A percentile compares a stretch with the other conserved stretches of the same genome.
Evolutionary conservation across 30 jellyfish, hydroid and myxozoan genomes (phyloP).

Genomic region (Turritopsis dohrnii): DNA sequence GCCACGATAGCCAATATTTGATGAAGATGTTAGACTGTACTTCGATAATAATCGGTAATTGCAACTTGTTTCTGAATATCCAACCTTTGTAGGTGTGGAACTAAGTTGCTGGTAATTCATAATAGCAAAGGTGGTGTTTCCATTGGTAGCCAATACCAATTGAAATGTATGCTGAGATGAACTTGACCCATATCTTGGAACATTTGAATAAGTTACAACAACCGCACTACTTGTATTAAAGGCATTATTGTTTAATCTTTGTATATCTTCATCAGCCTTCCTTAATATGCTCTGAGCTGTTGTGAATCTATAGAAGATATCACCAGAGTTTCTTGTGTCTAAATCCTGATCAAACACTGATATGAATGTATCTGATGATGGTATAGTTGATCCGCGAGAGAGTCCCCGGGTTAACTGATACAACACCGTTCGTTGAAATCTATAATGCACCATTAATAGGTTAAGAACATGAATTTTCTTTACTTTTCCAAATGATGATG

Average conservation of each 20-base stretch:
- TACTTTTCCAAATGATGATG: not conserved
- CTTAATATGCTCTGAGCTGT: not conserved
- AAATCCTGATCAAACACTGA: not conserved
- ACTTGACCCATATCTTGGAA: not conserved
- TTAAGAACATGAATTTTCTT: no score
- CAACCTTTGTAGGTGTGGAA: not conserved
- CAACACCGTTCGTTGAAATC: not conserved
- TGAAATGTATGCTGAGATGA: not conserved
- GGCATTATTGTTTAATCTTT: not conserved
- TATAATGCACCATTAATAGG: not conserved
- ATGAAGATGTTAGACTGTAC: not conserved
- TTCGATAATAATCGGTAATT: not conserved
- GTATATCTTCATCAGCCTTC: not conserved
- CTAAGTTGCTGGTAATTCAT: not conserved
- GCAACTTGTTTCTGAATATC: not conserved
- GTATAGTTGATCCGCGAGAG: not conserved
- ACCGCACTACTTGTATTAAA: not conserved
- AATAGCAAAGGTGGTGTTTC: not conserved
- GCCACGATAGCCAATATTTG: not conserved
- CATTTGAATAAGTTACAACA: not conserved
- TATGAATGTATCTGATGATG: not conserved
- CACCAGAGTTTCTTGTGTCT: not conserved
- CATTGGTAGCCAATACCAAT: not conserved
- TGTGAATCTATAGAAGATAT: conserved; percentile 1
- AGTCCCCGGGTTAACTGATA: not conserved